Percentiles rank a stretch among this genome's conserved stretches.
Evolutionary conservation across 2,888 invertebrate genomes (phyloP).

Genomic region (Salticus scenicus): DNA sequence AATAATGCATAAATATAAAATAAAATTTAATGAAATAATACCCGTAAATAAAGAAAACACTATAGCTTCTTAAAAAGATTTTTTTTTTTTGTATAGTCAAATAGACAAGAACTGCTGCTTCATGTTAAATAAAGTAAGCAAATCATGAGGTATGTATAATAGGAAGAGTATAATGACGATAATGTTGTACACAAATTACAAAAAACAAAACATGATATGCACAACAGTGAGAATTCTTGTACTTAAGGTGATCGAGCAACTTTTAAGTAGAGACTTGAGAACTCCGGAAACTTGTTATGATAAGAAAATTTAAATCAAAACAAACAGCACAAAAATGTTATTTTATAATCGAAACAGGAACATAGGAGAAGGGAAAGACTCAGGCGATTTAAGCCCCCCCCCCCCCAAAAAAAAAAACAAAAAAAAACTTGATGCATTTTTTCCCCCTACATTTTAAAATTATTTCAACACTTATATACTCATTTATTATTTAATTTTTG

Average conservation of each 20-base stretch:
- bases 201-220: slow-evolving; percentile 65
- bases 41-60: background rate
- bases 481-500: too few relatives aligned
- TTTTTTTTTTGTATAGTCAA: background rate
- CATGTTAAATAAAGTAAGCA: slow-evolving; percentile 44
- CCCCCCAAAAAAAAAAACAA: too few relatives aligned
- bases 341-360: too few relatives aligned
- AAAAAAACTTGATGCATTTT: too few relatives aligned
- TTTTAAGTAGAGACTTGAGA: background rate
- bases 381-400: too few relatives aligned
- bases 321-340: too few relatives aligned
- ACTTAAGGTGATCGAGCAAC: slow-evolving; percentile 62
- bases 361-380: too few relatives aligned
- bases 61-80: background rate
- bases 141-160: slow-evolving; percentile 63
- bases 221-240: slow-evolving; percentile 66
- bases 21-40: background rate
- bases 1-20: too few relatives aligned
- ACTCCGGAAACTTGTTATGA: background rate
- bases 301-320: too few relatives aligned
- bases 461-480: too few relatives aligned
- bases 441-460: too few relatives aligned
- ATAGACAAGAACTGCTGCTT: slow-evolving; percentile 3
- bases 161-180: slow-evolving; percentile 58
- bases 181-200: slow-evolving; percentile 37